Conservation (phyloP, 2,113 vertebrate species). For the Boleophthalmus pectinirostris region DNA sequence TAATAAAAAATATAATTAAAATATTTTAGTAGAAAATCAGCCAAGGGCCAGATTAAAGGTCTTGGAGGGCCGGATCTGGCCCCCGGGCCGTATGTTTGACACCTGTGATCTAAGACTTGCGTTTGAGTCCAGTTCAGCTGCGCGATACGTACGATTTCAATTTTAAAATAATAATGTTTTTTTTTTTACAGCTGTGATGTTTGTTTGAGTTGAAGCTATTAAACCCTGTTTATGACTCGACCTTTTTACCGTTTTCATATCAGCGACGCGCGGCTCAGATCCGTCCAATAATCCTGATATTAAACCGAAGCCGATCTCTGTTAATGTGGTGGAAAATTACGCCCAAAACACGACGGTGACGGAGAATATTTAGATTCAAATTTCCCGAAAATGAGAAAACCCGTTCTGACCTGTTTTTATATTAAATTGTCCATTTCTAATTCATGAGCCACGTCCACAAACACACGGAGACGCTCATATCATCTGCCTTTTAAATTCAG, state of each 20-base stretch:
- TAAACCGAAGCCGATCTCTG: neutral
- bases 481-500: slow-evolving; percentile 63
- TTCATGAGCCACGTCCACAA: slow-evolving; percentile 15
- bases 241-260: too few species aligned
- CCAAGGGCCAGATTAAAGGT: too few species aligned
- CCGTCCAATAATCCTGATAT: neutral
- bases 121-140: too few species aligned
- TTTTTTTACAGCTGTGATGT: too few species aligned
- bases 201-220: too few species aligned
- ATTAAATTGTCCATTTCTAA: slow-evolving; percentile 11
- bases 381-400: neutral
- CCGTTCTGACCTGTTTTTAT: slow-evolving; percentile 6
- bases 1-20: too few species aligned
- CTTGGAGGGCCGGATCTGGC: too few species aligned
- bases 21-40: too few species aligned
- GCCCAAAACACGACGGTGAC: neutral
- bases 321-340: neutral
- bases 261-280: neutral
- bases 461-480: slow-evolving; percentile 35
- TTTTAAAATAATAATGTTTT: too few species aligned
- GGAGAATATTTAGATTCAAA: neutral
- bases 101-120: too few species aligned
- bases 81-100: too few species aligned
- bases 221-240: neutral
- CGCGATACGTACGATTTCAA: too few species aligned